Evolutionary conservation across 2,113 vertebrate genomes (phyloP).

Genomic region (Pao palembangensis): DNA sequence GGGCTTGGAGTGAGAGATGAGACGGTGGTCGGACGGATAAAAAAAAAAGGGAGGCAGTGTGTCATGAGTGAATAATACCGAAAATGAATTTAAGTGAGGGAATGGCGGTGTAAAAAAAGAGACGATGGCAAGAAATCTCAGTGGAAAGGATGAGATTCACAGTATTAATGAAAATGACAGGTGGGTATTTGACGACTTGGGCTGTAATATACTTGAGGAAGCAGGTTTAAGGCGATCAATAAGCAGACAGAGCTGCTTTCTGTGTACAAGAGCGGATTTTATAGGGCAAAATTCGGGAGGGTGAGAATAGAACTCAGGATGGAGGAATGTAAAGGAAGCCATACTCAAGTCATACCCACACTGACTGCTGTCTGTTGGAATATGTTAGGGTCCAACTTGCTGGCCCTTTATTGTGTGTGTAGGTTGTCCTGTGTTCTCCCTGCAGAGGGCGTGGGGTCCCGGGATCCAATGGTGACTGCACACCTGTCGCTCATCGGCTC

Average conservation of each 20-base stretch:
- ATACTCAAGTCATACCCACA: not conserved
- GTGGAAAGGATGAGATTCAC: conserved; percentile 11
- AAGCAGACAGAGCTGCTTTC: not conserved
- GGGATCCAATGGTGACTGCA: no score
- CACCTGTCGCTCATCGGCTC: no score
- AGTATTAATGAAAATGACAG: conserved; percentile 50
- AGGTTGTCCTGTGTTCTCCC: no score
- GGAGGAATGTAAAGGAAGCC: not conserved
- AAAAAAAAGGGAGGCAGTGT: conserved; percentile 22
- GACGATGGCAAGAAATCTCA: conserved; percentile 34
- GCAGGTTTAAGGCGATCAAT: conserved; percentile 32
- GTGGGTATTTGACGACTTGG: conserved; percentile 40
- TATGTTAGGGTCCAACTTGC: no score
- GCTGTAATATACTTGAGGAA: conserved; percentile 22
- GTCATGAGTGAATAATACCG: conserved; percentile 22
- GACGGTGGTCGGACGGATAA: not conserved
- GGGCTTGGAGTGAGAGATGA: conserved; percentile 16
- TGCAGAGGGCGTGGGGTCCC: no score
- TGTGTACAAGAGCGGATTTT: not conserved
- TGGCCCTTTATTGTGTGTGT: no score
- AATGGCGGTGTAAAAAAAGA: conserved; percentile 14
- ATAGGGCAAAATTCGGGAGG: not conserved
- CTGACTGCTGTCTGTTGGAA: no score
- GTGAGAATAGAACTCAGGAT: not conserved
- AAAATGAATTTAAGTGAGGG: conserved; percentile 39